Evolutionary conservation across 1,140 invertebrate species (phyloP).

Genomic region (Euura saliciscinereae): DNA sequence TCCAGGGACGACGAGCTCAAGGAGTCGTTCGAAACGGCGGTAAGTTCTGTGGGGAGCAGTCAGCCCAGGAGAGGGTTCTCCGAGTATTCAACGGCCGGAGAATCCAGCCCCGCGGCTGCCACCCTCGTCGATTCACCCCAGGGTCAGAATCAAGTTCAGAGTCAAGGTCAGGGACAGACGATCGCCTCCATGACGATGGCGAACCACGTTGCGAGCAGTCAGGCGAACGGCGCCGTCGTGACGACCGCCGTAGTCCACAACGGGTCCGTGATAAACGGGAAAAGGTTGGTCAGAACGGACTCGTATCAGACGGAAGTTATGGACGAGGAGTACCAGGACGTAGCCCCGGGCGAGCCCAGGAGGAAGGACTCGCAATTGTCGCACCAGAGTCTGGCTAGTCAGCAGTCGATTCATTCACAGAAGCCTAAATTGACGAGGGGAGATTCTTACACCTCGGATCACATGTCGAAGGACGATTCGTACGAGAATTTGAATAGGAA

Average conservation of each 20-base stretch:
- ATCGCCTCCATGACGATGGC: slow-evolving; percentile 28
- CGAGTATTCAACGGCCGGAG: slow-evolving; percentile 53
- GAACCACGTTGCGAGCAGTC: slow-evolving; percentile 43
- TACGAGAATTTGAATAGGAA: slow-evolving; percentile 24
- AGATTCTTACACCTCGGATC: slow-evolving; percentile 51
- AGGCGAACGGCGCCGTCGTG: slow-evolving; percentile 45
- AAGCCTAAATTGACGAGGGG: slow-evolving; percentile 49
- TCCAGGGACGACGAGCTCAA: slow-evolving; percentile 64
- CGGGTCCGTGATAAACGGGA: slow-evolving; percentile 42
- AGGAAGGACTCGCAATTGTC: slow-evolving; percentile 54
- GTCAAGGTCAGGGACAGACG: slow-evolving; percentile 22
- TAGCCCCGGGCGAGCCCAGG: slow-evolving; percentile 41
- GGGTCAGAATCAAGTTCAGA: slow-evolving; percentile 28
- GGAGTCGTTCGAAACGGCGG: slow-evolving; percentile 66
- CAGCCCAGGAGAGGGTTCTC: slow-evolving; percentile 47
- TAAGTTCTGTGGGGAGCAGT: slow-evolving; percentile 61
- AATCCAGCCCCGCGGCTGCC: slow-evolving; percentile 39
- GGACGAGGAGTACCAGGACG: slow-evolving; percentile 46
- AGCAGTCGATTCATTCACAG: slow-evolving; percentile 35
- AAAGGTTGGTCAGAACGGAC: slow-evolving; percentile 45
- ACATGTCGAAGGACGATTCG: slow-evolving; percentile 43
- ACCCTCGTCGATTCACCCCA: slow-evolving; percentile 43
- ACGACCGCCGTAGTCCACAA: slow-evolving; percentile 49
- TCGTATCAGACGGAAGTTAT: slow-evolving; percentile 49
- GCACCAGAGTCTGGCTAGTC: slow-evolving; percentile 43